Conservation (phyloP, 2,888 invertebrate species). For the Chrysopilus asiliformis region DNA sequence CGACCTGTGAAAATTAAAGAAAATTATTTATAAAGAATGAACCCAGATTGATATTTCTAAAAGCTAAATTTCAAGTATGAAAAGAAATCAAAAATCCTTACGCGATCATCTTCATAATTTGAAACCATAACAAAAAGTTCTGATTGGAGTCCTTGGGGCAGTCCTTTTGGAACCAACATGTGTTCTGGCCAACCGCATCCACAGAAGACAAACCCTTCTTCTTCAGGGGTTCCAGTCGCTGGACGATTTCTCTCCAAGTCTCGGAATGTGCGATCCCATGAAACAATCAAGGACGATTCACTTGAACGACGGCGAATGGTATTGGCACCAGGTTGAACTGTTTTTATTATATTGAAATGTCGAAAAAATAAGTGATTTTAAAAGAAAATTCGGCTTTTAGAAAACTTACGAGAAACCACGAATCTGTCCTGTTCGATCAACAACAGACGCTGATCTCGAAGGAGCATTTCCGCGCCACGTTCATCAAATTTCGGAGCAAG, state of each 20-base stretch:
- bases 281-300: constrained; percentile 68
- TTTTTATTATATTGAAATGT: no score
- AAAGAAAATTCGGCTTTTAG: no score
- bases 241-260: constrained; percentile 46
- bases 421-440: constrained; percentile 60
- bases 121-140: constrained; percentile 68
- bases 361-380: no score
- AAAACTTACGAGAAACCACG: constrained; percentile 41
- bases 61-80: no score
- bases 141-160: constrained; percentile 46
- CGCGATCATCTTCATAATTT: constrained; percentile 50
- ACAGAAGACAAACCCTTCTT: constrained; percentile 60
- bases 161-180: constrained; percentile 63
- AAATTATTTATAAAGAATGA: no score
- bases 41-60: no score
- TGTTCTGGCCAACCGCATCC: constrained; percentile 84
- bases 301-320: constrained; percentile 49
- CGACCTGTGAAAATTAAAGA: constrained; percentile 21
- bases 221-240: constrained; percentile 29
- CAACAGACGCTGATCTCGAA: constrained; percentile 45
- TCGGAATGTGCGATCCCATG: constrained; percentile 68
- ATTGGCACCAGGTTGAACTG: constrained; percentile 57
- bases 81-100: no score
- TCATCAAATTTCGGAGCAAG: constrained; percentile 53
- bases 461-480: constrained; percentile 42